These are phyloP conservation scores for Epiblema foenella DNA, from an alignment of 2,888 invertebrate genomes.

Conservation along the genomic window DNA sequence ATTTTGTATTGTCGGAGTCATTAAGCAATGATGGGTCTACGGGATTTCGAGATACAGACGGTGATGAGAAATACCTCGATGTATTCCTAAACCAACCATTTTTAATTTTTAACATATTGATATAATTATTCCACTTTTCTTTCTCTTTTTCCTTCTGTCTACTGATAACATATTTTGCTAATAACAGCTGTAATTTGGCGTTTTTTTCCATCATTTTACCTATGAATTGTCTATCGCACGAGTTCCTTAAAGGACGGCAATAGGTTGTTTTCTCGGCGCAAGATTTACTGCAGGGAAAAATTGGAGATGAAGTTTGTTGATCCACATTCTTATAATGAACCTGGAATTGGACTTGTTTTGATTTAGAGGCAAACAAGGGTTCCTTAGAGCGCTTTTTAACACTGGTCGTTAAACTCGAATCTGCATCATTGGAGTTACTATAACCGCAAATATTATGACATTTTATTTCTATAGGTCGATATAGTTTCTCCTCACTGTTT, in stretches of 20 bases:
- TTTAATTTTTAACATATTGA: conserved; percentile 67
- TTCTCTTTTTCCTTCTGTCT: conserved; percentile 64
- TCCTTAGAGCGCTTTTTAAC: background rate
- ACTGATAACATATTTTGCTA: conserved; percentile 58
- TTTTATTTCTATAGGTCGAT: background rate
- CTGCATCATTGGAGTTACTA: background rate
- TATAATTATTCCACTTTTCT: conserved; percentile 68
- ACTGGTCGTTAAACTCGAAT: background rate
- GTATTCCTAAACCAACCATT: conserved; percentile 50
- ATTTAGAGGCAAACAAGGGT: background rate
- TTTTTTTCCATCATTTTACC: conserved; percentile 63
- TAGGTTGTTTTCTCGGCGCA: conserved; percentile 62
- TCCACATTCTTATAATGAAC: conserved; percentile 6
- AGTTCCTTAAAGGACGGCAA: conserved; percentile 57
- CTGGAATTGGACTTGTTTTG: background rate
- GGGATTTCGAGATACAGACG: conserved; percentile 40
- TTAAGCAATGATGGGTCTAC: conserved; percentile 50
- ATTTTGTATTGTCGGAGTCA: conserved; percentile 51
- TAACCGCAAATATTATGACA: background rate
- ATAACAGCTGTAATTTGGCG: conserved; percentile 58
- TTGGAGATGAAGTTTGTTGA: conserved; percentile 24
- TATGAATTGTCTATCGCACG: conserved; percentile 59
- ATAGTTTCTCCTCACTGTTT: background rate
- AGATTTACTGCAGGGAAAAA: conserved; percentile 40
- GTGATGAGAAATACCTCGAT: conserved; percentile 30